Base-by-base conservation (phyloP, 2,888 invertebrate species). In the Cephus rjabovi region DNA sequence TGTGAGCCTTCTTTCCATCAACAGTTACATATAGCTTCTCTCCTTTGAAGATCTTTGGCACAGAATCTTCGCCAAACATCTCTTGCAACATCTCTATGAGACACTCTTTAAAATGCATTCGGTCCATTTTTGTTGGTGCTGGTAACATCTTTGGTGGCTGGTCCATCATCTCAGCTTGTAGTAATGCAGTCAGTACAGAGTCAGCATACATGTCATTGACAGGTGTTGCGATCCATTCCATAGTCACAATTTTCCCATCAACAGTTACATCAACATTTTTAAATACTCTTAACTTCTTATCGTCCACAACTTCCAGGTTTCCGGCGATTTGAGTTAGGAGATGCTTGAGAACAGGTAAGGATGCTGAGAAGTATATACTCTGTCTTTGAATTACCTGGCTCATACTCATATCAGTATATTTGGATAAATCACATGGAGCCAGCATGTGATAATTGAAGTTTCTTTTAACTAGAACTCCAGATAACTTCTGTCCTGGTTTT, bases 201-300 rank as follows among this genome's bases (percentile, higher is more conserved):
- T 99, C 99, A 37, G 99, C 99, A 92, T 96, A 99, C 98, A 99
- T 99, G 92, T 99, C 99, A 89, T 98, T 96, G 74, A 98, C 96
- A 0, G 99, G 98, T 89, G 96, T 97, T 11, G 98, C 98, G 73
- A 95, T 93, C 99, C 99, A 99, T 94, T 98, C 98, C 79, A 99
- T 93, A 0, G 96, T 95, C 37, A 98, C 96, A 84, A 97, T 94
- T 90, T 95, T 95, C 69, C 95, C 95, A 83, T 98, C 97, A 30
- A 98, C 93, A 0, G 94, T 94, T 69, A 99, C 94, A 83, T 97
- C 97, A 73, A 99, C 93, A 82, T 95, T 95, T 85, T 95, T 95
- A 92, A 98, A 98, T 11, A 98, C 96, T 15, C 95, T 93, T 90
- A 98, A 93, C 81, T 95, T 95, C 80, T 95, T 95, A 82, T 97